phyloP scores from a whole-genome alignment of 2,113 vertebrate genomes.

The Saimiri boliviensis region DNA sequence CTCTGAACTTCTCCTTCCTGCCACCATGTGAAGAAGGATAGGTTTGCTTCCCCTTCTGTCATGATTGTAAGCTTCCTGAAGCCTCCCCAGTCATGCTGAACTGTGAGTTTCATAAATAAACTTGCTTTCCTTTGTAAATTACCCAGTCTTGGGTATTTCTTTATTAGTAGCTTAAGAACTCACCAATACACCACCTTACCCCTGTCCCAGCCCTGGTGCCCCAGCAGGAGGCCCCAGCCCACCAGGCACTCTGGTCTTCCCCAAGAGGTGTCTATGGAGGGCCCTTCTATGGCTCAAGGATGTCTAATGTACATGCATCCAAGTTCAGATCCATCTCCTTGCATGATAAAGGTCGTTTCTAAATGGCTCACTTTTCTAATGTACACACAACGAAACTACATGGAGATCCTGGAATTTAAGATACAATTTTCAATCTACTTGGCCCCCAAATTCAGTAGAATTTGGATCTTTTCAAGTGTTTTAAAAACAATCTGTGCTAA shows the following conservation, averaged over 20 bases:
- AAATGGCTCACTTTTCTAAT: not conserved
- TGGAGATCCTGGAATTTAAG: not conserved
- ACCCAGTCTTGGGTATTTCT: too few relatives aligned
- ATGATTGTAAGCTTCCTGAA: too few relatives aligned
- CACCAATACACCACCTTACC: too few relatives aligned
- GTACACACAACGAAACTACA: not conserved
- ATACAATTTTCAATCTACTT: not conserved
- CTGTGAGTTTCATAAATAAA: too few relatives aligned
- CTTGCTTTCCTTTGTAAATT: too few relatives aligned
- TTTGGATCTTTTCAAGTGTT: constrained; percentile 54
- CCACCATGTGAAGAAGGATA: too few relatives aligned
- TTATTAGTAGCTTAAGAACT: too few relatives aligned
- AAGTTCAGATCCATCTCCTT: not conserved
- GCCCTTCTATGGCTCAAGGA: not conserved
- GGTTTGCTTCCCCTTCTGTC: too few relatives aligned
- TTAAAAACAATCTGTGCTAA: constrained; percentile 64
- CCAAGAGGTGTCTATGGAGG: too few relatives aligned
- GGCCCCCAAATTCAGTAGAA: constrained; percentile 17
- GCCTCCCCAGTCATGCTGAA: too few relatives aligned
- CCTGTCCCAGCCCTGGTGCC: not conserved
- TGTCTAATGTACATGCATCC: fast-evolving
- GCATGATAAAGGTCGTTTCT: not conserved
- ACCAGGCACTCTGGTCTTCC: not conserved
- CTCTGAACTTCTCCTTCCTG: too few relatives aligned
- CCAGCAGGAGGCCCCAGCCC: not conserved